Evolutionary conservation across 53 echinoderm and acorn worm species (phyloP).

Genomic region (Astropecten irregularis): DNA sequence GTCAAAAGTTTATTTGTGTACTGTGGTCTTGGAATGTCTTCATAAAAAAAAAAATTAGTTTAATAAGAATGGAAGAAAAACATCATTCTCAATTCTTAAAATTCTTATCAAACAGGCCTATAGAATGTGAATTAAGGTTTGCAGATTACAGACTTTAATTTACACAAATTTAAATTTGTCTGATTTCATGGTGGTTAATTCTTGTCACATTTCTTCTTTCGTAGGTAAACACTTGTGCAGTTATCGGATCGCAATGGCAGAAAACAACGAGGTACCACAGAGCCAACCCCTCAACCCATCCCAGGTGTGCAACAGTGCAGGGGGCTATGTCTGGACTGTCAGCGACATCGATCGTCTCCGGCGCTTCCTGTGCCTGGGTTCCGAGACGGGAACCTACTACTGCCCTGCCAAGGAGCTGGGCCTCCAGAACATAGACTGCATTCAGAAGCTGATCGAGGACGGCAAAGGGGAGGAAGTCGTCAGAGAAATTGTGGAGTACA

Average conservation of each 20-base stretch:
- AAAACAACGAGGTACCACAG: conserved; percentile 20
- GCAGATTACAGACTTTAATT: too few species aligned
- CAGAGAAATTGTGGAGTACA: conserved; percentile 64
- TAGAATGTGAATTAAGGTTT: too few species aligned
- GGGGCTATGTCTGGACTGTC: conserved; percentile 67
- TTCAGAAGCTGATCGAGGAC: conserved; percentile 73
- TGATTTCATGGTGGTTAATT: too few species aligned
- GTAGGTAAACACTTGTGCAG: too few species aligned
- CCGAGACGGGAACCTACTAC: conserved; percentile 84
- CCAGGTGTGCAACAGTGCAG: conserved; percentile 64
- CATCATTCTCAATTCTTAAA: too few species aligned
- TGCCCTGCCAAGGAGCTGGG: conserved; percentile 63
- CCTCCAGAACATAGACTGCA: conserved; percentile 47
- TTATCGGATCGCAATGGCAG: conserved; percentile 35
- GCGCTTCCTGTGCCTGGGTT: conserved; percentile 74
- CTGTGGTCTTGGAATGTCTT: too few species aligned
- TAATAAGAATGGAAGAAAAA: too few species aligned
- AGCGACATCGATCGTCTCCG: conserved; percentile 76
- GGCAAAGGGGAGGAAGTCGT: conserved; percentile 74
- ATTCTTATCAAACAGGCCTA: too few species aligned
- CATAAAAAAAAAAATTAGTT: too few species aligned
- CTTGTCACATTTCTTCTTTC: too few species aligned
- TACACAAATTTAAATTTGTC: too few species aligned
- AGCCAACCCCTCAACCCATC: neutral
- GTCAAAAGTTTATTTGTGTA: too few species aligned